Base-by-base conservation (phyloP, 2,797 vertebrate species). In the Pangasius krempfi region DNA sequence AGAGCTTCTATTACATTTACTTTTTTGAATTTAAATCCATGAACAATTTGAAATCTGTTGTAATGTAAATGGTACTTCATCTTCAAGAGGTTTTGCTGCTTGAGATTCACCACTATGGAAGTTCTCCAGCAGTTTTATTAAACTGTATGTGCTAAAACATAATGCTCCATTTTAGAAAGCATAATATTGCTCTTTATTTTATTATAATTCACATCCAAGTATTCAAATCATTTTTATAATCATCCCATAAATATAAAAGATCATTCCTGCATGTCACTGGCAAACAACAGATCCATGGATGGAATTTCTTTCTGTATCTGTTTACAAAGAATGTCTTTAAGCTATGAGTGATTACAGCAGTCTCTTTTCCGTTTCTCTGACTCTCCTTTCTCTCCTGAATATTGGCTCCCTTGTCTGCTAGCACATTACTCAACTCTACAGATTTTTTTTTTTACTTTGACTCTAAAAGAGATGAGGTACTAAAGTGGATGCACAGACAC, bases 351-450 rank as follows among this genome's bases (percentile, higher is more conserved):
- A 75, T 75, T 56, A 68, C 73, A 56, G 70, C 64, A 25, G 50
- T 30, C 82, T 66, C 84, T 88, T 33, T 27, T 72, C 83, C 52
- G 9, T 56, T 56, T 13, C 30, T 54, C 16, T 8, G 76, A 9
- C n/a, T 79, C 76, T 13, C 33, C n/a, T 52, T 73, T 73, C 62
- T 47, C 33, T 50, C 73, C 62, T 66, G 58, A 60, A 84, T 54
- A 79, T 82, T 88, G 88, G 30, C 84, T 79, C 60, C 64, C 81
- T 88, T 72, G 30, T 84, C 87, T 86, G 47, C 22, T 73, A 85
- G 56, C 84, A 30, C 73, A 80, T 88, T 88, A 85, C 87, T 90
- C 80, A 87, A 27, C 80, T 87, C 85, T 22, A 33, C 70, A 70
- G 60, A 44, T 47, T 47, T 47, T 47, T 47, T 44, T 86, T 85